These are phyloP conservation scores for Nibea coibor DNA, from an alignment of 2,113 vertebrate species.

Conservation along the genomic window DNA sequence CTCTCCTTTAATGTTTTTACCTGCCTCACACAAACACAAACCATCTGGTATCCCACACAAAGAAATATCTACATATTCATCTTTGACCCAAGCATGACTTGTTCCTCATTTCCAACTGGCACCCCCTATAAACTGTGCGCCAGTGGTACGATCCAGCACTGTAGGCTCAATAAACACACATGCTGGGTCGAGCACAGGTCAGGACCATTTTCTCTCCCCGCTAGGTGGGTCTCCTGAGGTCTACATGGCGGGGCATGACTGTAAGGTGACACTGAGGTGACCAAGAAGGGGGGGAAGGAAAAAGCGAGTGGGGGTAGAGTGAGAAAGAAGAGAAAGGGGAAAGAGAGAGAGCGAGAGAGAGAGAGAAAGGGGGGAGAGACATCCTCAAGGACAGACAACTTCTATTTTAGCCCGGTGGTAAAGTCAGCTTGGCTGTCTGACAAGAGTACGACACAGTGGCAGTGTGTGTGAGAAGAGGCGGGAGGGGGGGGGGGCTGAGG, in stretches of 20 bases:
- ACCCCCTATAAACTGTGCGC: conserved; percentile 10
- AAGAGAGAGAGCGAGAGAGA: conserved; percentile 3
- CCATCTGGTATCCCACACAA: conserved; percentile 8
- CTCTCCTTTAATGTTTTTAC: neutral
- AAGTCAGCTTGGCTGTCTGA: conserved; percentile 61
- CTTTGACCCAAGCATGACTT: conserved; percentile 23
- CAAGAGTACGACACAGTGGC: conserved; percentile 34
- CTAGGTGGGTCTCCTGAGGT: conserved; percentile 49
- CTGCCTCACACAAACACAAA: conserved; percentile 4
- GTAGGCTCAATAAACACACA: conserved; percentile 51
- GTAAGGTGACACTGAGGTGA: conserved; percentile 69
- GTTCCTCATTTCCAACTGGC: conserved; percentile 20
- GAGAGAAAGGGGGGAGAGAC: neutral
- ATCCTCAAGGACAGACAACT: conserved; percentile 55
- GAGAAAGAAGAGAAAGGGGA: conserved; percentile 1
- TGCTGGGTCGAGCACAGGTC: conserved; percentile 68
- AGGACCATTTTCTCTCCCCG: conserved; percentile 43
- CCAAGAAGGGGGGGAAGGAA: neutral
- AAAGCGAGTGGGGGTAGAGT: neutral
- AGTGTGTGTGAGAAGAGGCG: neutral
- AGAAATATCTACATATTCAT: conserved; percentile 41
- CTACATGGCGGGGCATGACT: neutral
- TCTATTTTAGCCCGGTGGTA: conserved; percentile 68
- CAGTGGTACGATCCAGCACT: conserved; percentile 15
- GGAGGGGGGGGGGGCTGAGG: neutral